Evolutionary conservation across 1,140 invertebrate species (phyloP), one percentile per base, ranked within the genome.

Genomic region (Diabrotica virgifera): DNA sequence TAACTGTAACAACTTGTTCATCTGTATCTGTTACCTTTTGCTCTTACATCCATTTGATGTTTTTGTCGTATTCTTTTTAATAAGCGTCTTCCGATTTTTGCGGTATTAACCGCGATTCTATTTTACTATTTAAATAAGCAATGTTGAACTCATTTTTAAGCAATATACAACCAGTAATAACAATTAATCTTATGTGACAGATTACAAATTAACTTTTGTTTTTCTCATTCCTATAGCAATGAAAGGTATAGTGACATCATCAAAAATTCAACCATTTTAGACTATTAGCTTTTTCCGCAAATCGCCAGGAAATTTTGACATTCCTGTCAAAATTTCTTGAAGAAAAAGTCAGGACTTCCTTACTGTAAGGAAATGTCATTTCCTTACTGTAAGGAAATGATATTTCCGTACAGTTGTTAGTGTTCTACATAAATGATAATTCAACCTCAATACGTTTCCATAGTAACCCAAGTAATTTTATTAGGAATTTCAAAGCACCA

Each of bases 91-190:
- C 5, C 54, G 7, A 55, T 55, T 24, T 55, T 35, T 55, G 54
- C 6, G 54, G 54, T 24, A 55, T 55, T 35, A 35, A 55, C 11
- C 24, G 24, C 24, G 24, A 24, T 24, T 55, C 6, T 6, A 6
- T 11, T 55, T 2, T 55, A 35, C 24, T 55, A 35, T 55, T 55
- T 35, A 9, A 55, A 0, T 56, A 35, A 56, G 6, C 14, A 36
- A 56, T 56, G 35, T 56, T 36, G 54, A 56, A 56, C 35, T 56
- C 13, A 56, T 56, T 56, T 56, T 35, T 3, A 35, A 56, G 35
- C 3, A 36, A 56, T 35, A 36, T 36, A 56, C 54, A 56, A 56
- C 54, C 35, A 35, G 7, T 35, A 56, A 56, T 10, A 56, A 56
- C 54, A n/a, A 46, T 46, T n/a, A 46, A 46, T 46, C 40, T 46